phyloP scores from a whole-genome alignment of 2,888 invertebrate species.

The Auanema sp. region DNA sequence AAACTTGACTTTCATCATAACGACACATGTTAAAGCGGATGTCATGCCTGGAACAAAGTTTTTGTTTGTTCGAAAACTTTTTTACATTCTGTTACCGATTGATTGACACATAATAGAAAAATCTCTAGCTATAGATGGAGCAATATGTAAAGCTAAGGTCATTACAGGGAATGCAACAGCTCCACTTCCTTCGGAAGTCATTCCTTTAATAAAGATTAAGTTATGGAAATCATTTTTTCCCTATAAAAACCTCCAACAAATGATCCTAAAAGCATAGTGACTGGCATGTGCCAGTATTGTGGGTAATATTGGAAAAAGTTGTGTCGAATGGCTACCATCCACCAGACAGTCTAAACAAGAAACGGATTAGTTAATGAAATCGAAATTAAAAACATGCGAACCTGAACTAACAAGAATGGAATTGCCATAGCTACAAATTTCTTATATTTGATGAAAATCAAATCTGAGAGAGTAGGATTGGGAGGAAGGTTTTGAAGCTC shows the following conservation, averaged over 20 bases:
- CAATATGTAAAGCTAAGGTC: constrained; percentile 56
- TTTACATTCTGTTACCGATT: constrained; percentile 28
- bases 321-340: constrained; percentile 54
- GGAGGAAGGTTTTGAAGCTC: constrained; percentile 35
- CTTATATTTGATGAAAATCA: constrained; percentile 46
- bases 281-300: constrained; percentile 60
- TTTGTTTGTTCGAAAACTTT: constrained; percentile 10
- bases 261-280: constrained; percentile 64
- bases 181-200: constrained; percentile 60
- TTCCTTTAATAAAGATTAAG: constrained; percentile 33
- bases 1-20: constrained; percentile 61
- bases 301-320: constrained; percentile 55
- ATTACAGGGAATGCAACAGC: constrained; percentile 61
- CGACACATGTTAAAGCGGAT: constrained; percentile 58
- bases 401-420: constrained; percentile 50
- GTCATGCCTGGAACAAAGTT: constrained; percentile 54
- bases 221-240: not conserved
- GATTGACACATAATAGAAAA: constrained; percentile 59
- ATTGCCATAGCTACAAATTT: constrained; percentile 50
- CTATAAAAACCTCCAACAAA: constrained; percentile 51
- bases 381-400: constrained; percentile 16
- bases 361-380: not conserved
- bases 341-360: constrained; percentile 53
- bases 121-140: constrained; percentile 52
- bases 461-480: constrained; percentile 39